Conservation (phyloP, 2,888 invertebrate genomes). For the Lochmaea crataegi region DNA sequence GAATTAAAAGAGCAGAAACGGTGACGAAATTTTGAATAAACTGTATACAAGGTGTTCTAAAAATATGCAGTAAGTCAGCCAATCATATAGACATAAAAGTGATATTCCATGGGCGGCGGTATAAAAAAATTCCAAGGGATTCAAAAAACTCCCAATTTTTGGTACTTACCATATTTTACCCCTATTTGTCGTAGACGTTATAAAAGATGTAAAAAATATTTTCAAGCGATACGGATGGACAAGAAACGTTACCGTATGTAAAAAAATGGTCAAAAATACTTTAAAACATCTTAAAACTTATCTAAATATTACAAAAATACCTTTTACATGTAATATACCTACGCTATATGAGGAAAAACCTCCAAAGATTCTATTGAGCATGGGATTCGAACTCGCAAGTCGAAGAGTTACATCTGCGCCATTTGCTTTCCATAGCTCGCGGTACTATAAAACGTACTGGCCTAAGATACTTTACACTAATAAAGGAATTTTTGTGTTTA, state of each 20-base stretch:
- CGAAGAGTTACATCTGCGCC: too few species aligned
- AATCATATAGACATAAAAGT: too few species aligned
- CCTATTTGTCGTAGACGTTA: background rate
- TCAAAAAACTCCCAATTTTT: background rate
- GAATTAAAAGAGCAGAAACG: too few species aligned
- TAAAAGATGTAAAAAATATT: conserved; percentile 28
- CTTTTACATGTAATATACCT: background rate
- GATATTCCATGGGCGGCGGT: background rate
- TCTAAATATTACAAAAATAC: conserved; percentile 15
- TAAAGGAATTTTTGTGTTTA: too few species aligned
- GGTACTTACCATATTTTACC: background rate
- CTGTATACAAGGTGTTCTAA: too few species aligned
- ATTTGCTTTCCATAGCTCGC: too few species aligned
- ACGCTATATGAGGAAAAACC: too few species aligned
- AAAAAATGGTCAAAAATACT: conserved; percentile 26
- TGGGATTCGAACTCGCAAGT: too few species aligned
- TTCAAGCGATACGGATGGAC: background rate
- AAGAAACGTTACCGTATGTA: background rate
- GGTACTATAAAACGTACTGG: too few species aligned
- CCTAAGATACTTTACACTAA: too few species aligned
- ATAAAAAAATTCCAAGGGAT: fast-evolving
- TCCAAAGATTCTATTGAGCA: too few species aligned
- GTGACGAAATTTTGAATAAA: too few species aligned
- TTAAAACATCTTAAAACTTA: conserved; percentile 16
- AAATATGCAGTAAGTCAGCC: background rate